Percentiles rank a stretch among this genome's conserved stretches.
phyloP scores from a whole-genome alignment of 2,888 invertebrate species.

The Acanthacorydalis orientalis region DNA sequence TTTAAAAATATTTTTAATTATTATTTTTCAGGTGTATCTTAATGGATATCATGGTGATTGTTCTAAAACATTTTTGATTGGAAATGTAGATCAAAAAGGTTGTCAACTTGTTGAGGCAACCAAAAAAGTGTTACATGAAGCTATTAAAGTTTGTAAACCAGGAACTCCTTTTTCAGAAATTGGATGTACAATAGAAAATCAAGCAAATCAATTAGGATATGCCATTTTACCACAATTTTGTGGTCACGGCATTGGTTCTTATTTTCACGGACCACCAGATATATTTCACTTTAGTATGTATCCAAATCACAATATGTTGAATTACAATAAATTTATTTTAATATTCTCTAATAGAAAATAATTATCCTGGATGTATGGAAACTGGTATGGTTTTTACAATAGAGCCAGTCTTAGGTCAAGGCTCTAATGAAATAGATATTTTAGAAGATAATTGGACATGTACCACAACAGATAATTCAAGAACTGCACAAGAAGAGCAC shows the following conservation, averaged over 20 bases:
- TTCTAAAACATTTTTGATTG: slow-evolving; percentile 73
- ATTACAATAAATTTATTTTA: neutral
- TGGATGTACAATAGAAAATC: slow-evolving; percentile 45
- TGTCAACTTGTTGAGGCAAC: slow-evolving; percentile 50
- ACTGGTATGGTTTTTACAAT: slow-evolving; percentile 92
- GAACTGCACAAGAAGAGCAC: slow-evolving; percentile 85
- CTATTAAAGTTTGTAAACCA: slow-evolving; percentile 42
- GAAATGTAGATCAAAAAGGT: slow-evolving; percentile 61
- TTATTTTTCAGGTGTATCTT: slow-evolving; percentile 43
- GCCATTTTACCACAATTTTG: slow-evolving; percentile 63
- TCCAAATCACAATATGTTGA: neutral
- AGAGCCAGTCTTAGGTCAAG: slow-evolving; percentile 75
- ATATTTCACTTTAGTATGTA: slow-evolving; percentile 65
- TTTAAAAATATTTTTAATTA: no score
- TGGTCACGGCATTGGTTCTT: slow-evolving; percentile 85
- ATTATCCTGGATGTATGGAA: slow-evolving; percentile 52
- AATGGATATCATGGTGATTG: slow-evolving; percentile 88
- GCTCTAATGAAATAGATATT: slow-evolving; percentile 44
- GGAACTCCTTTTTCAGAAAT: slow-evolving; percentile 38
- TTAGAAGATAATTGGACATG: slow-evolving; percentile 89
- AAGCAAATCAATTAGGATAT: slow-evolving; percentile 42
- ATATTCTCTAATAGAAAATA: slow-evolving; percentile 34
- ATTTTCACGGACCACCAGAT: slow-evolving; percentile 87
- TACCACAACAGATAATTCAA: slow-evolving; percentile 59
- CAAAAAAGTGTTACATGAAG: slow-evolving; percentile 49